Conservation (phyloP, 2,888 invertebrate genomes). For the Copidosoma aretas region DNA sequence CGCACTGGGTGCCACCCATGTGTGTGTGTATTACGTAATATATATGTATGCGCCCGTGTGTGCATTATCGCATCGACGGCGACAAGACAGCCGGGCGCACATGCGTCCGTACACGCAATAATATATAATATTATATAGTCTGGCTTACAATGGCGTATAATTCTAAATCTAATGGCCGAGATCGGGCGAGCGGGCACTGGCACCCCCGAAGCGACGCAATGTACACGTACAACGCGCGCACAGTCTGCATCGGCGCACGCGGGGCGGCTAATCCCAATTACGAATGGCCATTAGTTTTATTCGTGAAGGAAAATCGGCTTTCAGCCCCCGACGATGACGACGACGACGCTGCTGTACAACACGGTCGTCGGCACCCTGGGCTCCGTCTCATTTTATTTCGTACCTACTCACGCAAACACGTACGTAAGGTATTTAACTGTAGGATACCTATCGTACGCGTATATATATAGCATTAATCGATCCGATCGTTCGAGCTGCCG, state of each 20-base stretch:
- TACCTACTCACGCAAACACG: conserved; percentile 14
- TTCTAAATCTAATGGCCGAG: conserved; percentile 52
- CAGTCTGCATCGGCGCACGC: no score
- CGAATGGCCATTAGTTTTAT: conserved; percentile 61
- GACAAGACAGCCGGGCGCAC: no score
- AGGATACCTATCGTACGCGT: no score
- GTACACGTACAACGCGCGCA: no score
- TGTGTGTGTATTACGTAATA: no score
- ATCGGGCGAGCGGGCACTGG: conserved; percentile 20
- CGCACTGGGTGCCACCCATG: no score
- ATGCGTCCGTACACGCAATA: no score
- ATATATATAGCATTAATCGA: conserved; percentile 40
- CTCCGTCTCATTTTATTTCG: neutral
- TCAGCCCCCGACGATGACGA: neutral
- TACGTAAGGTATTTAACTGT: neutral
- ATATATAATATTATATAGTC: no score
- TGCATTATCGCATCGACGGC: no score
- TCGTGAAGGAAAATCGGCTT: conserved; percentile 54
- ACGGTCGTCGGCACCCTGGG: no score
- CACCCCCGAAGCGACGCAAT: conserved; percentile 35
- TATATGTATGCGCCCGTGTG: no score
- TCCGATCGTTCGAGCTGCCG: conserved; percentile 42
- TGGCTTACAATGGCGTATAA: conserved; percentile 42
- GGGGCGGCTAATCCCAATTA: conserved; percentile 59
- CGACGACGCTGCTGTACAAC: no score